Percentiles rank a stretch among this genome's conserved stretches.
phyloP scores from a whole-genome alignment of 2,113 vertebrate species.

The Cavia aperea region DNA sequence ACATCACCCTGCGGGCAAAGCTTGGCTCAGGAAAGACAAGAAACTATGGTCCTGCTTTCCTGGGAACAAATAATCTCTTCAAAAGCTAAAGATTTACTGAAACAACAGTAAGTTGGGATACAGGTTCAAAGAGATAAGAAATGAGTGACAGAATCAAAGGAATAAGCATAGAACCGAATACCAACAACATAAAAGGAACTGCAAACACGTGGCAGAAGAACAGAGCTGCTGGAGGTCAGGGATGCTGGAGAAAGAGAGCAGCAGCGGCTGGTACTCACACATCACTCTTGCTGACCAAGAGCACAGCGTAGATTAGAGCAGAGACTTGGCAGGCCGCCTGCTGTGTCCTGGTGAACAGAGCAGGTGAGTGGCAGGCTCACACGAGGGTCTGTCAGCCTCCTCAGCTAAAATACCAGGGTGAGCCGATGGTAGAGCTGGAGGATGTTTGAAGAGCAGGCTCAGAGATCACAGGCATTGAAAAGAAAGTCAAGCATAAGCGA shows the following conservation, averaged over 20 bases:
- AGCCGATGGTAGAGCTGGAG: neutral
- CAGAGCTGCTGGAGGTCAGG: neutral
- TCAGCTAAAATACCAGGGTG: neutral
- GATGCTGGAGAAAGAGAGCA: neutral
- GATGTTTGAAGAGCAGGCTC: neutral
- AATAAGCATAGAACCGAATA: neutral
- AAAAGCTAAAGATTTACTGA: neutral
- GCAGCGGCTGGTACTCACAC: neutral
- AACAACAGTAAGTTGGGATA: neutral
- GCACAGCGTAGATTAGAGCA: neutral
- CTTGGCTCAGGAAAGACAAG: neutral
- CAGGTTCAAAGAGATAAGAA: conserved; percentile 5
- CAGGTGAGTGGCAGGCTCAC: neutral
- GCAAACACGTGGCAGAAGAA: neutral
- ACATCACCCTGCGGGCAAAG: neutral
- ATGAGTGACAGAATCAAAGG: neutral
- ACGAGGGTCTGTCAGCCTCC: neutral
- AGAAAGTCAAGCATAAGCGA: neutral
- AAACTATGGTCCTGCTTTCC: neutral
- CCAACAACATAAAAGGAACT: neutral
- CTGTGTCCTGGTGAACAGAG: neutral
- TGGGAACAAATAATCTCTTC: neutral
- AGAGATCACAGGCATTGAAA: neutral
- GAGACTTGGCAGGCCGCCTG: neutral
- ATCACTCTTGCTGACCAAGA: neutral